These are phyloP conservation scores for Drosophila lacertosa DNA, from an alignment of 1,140 invertebrate genomes.

Conservation along the genomic window DNA sequence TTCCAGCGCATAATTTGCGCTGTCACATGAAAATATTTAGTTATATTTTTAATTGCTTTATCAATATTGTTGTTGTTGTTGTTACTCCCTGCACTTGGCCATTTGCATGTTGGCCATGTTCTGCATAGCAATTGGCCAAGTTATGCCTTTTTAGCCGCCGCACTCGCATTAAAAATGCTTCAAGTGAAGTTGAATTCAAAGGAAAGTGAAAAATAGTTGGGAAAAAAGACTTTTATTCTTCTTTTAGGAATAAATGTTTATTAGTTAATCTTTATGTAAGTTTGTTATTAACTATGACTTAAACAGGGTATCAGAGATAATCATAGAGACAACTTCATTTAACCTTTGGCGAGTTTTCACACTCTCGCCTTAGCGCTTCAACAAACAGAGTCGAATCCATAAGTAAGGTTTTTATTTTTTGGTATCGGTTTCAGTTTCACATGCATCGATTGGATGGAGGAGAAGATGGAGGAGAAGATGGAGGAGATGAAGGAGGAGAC, in stretches of 20 bases:
- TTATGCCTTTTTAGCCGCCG: conserved; percentile 51
- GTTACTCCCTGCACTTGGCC: conserved; percentile 6
- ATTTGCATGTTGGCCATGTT: conserved; percentile 66
- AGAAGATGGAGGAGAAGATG: background rate
- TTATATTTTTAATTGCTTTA: conserved; percentile 77
- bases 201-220: conserved; percentile 31
- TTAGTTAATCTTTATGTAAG: no score
- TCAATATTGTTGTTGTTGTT: conserved; percentile 53
- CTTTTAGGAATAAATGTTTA: no score
- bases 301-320: no score
- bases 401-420: conserved; percentile 26
- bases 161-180: conserved; percentile 69
- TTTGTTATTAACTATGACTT: no score
- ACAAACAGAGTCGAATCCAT: conserved; percentile 1
- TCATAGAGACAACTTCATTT: conserved; percentile 45
- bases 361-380: conserved; percentile 56
- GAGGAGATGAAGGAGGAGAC: conserved; percentile 9
- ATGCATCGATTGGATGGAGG: conserved; percentile 24
- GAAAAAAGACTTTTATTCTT: no score
- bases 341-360: conserved; percentile 44
- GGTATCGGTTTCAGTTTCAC: conserved; percentile 59
- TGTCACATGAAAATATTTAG: conserved; percentile 76
- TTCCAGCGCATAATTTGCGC: conserved; percentile 73
- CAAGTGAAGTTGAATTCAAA: conserved; percentile 42
- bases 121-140: conserved; percentile 69